phyloP scores from a whole-genome alignment of 2,113 vertebrate species.

The Rhinolophus sinicus region DNA sequence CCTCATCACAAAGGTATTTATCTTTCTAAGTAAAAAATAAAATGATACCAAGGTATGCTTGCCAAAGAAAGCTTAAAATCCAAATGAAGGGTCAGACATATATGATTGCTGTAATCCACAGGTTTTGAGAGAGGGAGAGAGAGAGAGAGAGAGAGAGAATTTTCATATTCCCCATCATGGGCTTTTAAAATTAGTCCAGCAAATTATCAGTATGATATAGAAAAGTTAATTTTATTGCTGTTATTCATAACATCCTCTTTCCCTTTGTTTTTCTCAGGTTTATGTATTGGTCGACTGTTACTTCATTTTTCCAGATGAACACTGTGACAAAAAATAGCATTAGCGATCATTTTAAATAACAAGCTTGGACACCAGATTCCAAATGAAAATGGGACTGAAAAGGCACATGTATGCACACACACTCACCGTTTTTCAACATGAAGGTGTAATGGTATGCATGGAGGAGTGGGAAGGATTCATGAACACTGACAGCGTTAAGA shows the following conservation, averaged over 20 bases:
- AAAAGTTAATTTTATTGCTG: neutral
- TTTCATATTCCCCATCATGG: neutral
- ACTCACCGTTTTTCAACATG: neutral
- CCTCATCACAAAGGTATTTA: constrained; percentile 64
- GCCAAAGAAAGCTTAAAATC: constrained; percentile 29
- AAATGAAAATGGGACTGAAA: neutral
- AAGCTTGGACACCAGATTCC: neutral
- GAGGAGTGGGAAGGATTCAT: neutral
- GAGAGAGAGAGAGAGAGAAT: neutral
- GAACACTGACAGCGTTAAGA: neutral
- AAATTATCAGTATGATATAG: neutral
- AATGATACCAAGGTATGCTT: neutral
- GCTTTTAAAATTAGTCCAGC: neutral
- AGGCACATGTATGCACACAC: fast-evolving
- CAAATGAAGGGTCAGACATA: neutral
- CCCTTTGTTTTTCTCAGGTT: constrained; percentile 1
- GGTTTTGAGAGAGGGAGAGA: neutral
- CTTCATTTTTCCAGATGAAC: neutral
- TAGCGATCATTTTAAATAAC: neutral
- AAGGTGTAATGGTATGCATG: neutral
- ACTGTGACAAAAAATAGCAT: neutral
- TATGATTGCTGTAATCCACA: neutral
- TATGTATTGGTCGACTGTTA: neutral
- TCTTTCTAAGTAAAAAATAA: constrained; percentile 67
- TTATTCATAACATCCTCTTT: neutral